Base-by-base conservation (phyloP, 2,888 invertebrate genomes). In the Heliconius ismenius region DNA sequence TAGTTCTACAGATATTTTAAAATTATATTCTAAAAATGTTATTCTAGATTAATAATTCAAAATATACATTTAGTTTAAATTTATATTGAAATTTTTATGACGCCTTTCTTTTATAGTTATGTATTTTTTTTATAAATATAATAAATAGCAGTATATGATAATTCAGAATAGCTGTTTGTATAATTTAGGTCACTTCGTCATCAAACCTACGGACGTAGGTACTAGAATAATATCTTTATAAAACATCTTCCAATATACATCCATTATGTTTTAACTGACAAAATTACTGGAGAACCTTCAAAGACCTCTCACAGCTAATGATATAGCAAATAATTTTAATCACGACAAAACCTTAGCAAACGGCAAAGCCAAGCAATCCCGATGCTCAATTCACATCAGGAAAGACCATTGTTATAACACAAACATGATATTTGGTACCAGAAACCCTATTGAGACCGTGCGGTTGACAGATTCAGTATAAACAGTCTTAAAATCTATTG, bases 371-470 rank as follows among this genome's bases (percentile, higher is more conserved):
- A 62, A 74, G 18, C 39, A 65, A 74, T 74, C 63, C 49, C 58
- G 77, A 79, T 77, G 79, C 67, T 79, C 78, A 76, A 80, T 77
- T 79, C 75, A 58, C 74, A 69, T 76, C 54, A 63, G 58, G 70
- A 77, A 64, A 77, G 28, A 73, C 68, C 60, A 77, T 79, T 76
- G 75, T 77, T 76, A 73, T 26, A 72, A 73, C 81, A 85, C 85
- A 90, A 91, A 91, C 88, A 89, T 86, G 86, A 87, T 90, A 90
- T 91, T 90, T 88, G 89, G 86, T 85, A 86, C 84, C 86, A 87
- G 87, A 84, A 85, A 64, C 83, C 79, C 87, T 88, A 90, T 92
- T 91, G 90, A 92, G 85, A 84, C 84, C 85, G 85, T 92, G 91
- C 86, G 86, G 86, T 84, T 91, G 92, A 91, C 91, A 91, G 90